These are phyloP conservation scores for Mus caroli DNA, from an alignment of 2,797 vertebrate genomes.

Conservation along the genomic window DNA sequence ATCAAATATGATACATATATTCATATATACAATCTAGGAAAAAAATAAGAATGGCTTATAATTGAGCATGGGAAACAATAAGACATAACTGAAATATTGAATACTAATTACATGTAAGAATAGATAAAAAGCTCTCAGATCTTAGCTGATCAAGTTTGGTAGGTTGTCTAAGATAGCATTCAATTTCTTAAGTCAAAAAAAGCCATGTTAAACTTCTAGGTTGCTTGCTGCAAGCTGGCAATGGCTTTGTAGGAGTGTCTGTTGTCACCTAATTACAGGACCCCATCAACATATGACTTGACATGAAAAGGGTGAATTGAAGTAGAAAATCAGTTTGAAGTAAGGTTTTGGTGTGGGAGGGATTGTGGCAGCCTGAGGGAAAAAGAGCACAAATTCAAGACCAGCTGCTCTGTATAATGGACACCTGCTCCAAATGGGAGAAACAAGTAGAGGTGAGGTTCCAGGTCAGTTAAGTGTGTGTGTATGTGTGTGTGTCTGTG, in stretches of 20 bases:
- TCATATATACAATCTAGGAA: not conserved
- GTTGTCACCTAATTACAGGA: not conserved
- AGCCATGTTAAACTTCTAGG: not conserved
- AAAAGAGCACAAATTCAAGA: not conserved
- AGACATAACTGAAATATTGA: not conserved
- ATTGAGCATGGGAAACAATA: not conserved
- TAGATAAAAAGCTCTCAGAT: not conserved
- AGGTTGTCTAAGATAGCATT: not conserved
- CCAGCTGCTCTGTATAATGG: too few relatives aligned
- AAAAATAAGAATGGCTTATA: not conserved
- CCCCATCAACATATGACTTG: not conserved
- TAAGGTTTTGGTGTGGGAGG: not conserved
- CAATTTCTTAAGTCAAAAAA: not conserved
- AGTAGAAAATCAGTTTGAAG: not conserved
- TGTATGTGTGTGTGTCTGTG: not conserved
- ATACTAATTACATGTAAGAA: not conserved
- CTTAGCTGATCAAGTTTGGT: not conserved
- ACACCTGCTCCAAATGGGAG: not conserved
- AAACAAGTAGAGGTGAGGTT: not conserved
- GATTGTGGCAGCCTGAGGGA: too few relatives aligned
- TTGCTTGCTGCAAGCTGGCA: not conserved
- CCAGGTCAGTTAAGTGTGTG: not conserved
- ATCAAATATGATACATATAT: not conserved
- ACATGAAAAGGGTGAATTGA: not conserved
- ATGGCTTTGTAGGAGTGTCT: not conserved